phyloP scores from a whole-genome alignment of 2,113 vertebrate species.

The Motacilla tschutschensis region DNA sequence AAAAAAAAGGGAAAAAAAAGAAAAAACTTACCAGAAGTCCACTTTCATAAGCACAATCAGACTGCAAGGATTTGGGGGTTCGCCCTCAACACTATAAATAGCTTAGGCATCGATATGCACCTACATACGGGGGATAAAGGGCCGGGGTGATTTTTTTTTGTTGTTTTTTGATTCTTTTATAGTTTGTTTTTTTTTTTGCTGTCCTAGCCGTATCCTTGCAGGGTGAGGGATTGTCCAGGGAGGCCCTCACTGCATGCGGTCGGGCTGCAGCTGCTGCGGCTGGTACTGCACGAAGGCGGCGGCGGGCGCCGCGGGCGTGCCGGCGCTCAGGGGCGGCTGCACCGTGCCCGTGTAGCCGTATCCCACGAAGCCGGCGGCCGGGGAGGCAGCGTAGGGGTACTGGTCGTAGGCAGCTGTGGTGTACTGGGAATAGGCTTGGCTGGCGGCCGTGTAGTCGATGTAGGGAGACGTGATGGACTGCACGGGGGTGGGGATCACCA shows the following conservation, averaged over 20 bases:
- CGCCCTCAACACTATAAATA: constrained; percentile 64
- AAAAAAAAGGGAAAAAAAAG: rapidly evolving
- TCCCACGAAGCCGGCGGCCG: constrained; percentile 79
- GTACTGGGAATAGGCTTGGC: constrained; percentile 86
- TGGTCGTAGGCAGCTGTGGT: constrained; percentile 88
- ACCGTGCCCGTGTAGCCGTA: constrained; percentile 81
- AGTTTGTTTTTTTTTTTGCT: background rate
- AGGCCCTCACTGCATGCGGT: constrained; percentile 85
- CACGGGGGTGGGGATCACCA: constrained; percentile 86
- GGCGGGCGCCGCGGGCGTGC: constrained; percentile 62
- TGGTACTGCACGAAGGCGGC: constrained; percentile 87
- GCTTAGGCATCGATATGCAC: constrained; percentile 56
- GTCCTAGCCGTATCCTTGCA: background rate
- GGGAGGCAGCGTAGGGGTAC: constrained; percentile 90
- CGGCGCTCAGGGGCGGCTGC: constrained; percentile 70
- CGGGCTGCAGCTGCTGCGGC: constrained; percentile 88
- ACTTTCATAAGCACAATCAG: constrained; percentile 28
- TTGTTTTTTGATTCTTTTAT: background rate
- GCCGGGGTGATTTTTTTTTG: background rate
- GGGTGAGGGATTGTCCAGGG: background rate
- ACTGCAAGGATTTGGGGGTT: constrained; percentile 11
- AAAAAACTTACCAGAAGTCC: constrained; percentile 40
- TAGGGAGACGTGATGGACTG: constrained; percentile 84
- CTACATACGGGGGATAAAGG: background rate
- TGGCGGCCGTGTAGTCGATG: constrained; percentile 84